A percentile compares a stretch with the other conserved stretches of the same genome.
Evolutionary conservation across 2,113 vertebrate species (phyloP).

Genomic region (Neolamprologus hecqui): DNA sequence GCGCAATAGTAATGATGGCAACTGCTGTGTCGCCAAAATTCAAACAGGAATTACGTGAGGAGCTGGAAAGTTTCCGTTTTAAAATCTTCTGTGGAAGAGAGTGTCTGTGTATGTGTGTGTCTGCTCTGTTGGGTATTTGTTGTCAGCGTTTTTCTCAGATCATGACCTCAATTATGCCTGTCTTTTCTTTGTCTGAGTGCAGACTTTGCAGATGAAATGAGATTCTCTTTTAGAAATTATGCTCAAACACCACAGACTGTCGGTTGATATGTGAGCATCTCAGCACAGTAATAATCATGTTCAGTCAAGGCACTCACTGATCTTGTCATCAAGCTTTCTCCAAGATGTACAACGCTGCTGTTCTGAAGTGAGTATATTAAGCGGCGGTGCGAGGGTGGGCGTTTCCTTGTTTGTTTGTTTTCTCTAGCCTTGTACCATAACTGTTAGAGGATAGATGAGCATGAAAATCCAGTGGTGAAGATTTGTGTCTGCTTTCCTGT

Average conservation of each 20-base stretch:
- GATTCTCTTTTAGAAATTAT: not conserved
- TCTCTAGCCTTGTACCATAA: not conserved
- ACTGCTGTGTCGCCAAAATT: slow-evolving; percentile 8
- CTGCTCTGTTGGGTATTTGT: not conserved
- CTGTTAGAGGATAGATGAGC: not conserved
- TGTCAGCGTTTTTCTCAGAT: slow-evolving; percentile 22
- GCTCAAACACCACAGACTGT: not conserved
- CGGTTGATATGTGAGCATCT: not conserved
- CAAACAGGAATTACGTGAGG: not conserved
- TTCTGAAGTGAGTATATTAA: not conserved
- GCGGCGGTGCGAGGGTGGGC: not conserved
- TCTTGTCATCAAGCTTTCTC: not conserved
- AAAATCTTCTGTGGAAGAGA: not conserved
- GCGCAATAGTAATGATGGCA: not conserved
- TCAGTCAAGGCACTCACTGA: not conserved
- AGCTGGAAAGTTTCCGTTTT: not conserved
- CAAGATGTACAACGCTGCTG: not conserved
- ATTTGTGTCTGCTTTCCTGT: slow-evolving; percentile 9
- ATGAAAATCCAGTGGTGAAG: not conserved
- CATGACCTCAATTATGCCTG: slow-evolving; percentile 11
- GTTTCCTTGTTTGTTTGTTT: not conserved
- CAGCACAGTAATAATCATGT: not conserved
- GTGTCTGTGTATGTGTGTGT: not conserved
- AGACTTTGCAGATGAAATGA: not conserved
- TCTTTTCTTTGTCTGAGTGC: not conserved